A percentile compares a stretch with the other conserved stretches of the same genome.
phyloP scores from a whole-genome alignment of 2,797 vertebrate species.

The Danionella dracula region DNA sequence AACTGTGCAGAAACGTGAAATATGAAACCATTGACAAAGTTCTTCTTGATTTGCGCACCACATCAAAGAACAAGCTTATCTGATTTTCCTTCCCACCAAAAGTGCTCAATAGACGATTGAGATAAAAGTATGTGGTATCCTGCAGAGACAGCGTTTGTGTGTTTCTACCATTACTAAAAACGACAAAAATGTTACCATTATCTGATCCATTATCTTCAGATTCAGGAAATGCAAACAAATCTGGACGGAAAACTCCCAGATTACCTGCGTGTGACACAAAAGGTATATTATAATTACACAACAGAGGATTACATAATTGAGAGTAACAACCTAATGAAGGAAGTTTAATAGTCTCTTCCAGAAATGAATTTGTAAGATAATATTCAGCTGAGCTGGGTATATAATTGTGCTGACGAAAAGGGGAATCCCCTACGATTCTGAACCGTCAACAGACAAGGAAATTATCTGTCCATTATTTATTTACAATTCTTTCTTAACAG shows the following conservation, averaged over 20 bases:
- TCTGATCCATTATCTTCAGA: conserved; percentile 40
- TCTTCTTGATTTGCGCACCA: conserved; percentile 29
- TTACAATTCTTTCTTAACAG: too few relatives aligned
- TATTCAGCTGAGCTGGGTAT: background rate
- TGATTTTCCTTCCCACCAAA: conserved; percentile 20
- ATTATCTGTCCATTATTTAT: too few relatives aligned
- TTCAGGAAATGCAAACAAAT: conserved; percentile 20
- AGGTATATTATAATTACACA: background rate
- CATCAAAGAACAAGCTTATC: conserved; percentile 37
- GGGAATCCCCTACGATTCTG: too few relatives aligned
- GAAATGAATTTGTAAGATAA: background rate
- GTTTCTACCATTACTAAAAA: background rate
- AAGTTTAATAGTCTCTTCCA: background rate
- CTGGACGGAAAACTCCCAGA: conserved; percentile 44
- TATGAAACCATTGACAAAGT: background rate
- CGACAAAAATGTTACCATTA: conserved; percentile 42
- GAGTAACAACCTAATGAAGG: background rate
- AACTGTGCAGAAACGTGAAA: background rate
- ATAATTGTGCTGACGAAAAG: too few relatives aligned
- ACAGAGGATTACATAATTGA: background rate
- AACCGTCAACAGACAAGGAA: too few relatives aligned
- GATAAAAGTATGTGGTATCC: background rate
- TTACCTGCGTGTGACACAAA: conserved; percentile 40
- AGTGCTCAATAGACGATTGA: conserved; percentile 14
- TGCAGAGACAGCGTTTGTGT: background rate